Conservation (phyloP, 2,113 vertebrate genomes). For the Dipodomys stephensi region DNA sequence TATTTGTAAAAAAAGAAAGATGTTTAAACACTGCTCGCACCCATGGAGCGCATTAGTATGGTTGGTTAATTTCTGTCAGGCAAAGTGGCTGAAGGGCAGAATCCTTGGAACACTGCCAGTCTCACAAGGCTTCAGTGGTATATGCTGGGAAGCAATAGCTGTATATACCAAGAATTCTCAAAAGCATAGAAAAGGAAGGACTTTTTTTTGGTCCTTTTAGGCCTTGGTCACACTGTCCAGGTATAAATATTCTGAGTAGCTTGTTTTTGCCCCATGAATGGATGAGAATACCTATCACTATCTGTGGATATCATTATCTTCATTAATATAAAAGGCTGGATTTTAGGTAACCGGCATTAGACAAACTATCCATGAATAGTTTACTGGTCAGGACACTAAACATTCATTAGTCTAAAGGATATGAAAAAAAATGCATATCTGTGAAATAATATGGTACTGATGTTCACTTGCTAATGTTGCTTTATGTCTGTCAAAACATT, state of each 20-base stretch:
- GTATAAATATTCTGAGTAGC: not conserved
- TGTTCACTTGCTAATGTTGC: not conserved
- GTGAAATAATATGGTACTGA: not conserved
- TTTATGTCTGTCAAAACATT: not conserved
- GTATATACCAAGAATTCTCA: slow-evolving; percentile 18
- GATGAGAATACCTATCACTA: not conserved
- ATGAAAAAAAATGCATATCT: not conserved
- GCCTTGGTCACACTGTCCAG: not conserved
- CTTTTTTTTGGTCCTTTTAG: not conserved
- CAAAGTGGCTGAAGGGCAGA: not conserved
- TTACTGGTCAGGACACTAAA: slow-evolving; percentile 23
- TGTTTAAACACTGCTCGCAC: not conserved
- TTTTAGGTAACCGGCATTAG: not conserved
- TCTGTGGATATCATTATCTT: not conserved
- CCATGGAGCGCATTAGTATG: not conserved
- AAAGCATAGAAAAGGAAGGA: not conserved
- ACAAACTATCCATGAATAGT: not conserved
- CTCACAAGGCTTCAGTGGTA: slow-evolving; percentile 16
- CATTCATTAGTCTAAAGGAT: not conserved
- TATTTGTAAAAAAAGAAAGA: not conserved
- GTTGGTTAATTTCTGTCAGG: not conserved
- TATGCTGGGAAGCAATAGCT: not conserved
- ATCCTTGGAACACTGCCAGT: not conserved
- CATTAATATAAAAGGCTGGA: slow-evolving; percentile 34
- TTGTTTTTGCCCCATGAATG: slow-evolving; percentile 22